These are phyloP conservation scores for Spea hammondii DNA, from an alignment of 2,797 vertebrate genomes.

Conservation along the genomic window DNA sequence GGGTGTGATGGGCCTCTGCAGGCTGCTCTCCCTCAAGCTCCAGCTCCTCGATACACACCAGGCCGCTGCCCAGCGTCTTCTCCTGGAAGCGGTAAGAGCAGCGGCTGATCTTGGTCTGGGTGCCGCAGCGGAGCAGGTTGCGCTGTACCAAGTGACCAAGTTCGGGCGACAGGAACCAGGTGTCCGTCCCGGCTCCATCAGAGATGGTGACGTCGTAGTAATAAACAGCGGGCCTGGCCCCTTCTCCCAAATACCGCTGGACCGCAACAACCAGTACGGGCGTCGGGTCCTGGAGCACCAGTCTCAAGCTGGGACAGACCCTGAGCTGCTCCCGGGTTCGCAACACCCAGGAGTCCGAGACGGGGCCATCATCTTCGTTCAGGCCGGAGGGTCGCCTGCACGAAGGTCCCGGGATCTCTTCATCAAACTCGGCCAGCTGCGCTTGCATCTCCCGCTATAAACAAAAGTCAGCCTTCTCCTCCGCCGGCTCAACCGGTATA, in stretches of 20 bases:
- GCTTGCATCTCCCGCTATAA: neutral
- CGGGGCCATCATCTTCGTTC: neutral
- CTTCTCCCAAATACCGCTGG: constrained; percentile 71
- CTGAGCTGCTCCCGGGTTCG: constrained; percentile 61
- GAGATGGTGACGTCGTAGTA: constrained; percentile 81
- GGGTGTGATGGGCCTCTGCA: neutral
- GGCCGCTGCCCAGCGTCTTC: constrained; percentile 70
- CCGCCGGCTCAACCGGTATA: neutral
- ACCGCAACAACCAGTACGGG: constrained; percentile 73
- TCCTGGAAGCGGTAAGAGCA: constrained; percentile 79
- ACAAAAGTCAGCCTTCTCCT: neutral
- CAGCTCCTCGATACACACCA: constrained; percentile 71
- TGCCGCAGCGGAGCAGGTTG: constrained; percentile 73
- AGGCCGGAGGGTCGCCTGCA: neutral
- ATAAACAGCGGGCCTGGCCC: constrained; percentile 1
- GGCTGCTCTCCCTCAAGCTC: constrained; percentile 40
- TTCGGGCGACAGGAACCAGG: constrained; percentile 69
- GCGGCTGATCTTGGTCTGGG: constrained; percentile 63
- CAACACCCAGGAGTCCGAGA: constrained; percentile 53
- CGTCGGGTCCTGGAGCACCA: constrained; percentile 52
- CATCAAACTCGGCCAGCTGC: constrained; percentile 27
- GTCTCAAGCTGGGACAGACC: constrained; percentile 56
- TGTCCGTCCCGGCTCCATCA: constrained; percentile 70
- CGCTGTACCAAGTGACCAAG: constrained; percentile 71
- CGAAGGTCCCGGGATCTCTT: neutral